Percentiles rank a stretch among this genome's conserved stretches.
phyloP scores from a whole-genome alignment of 2,797 vertebrate species.

The Champsocephalus gunnari region DNA sequence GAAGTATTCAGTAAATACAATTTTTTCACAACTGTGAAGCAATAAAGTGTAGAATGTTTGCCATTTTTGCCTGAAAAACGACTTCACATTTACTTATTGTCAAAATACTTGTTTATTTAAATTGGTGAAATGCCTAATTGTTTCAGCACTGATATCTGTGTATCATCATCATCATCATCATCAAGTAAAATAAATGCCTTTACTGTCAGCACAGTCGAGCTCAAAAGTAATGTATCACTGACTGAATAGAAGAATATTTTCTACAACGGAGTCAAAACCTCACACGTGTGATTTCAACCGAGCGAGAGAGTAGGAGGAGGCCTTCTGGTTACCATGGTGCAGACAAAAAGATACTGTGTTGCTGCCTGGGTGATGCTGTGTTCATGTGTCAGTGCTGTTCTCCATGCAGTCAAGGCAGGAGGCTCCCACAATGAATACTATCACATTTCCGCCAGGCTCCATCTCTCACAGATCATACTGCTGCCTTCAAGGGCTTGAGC shows the following conservation, averaged over 20 bases:
- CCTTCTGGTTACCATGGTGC: constrained; percentile 50
- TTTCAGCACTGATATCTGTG: not conserved
- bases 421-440: constrained; percentile 70
- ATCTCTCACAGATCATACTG: constrained; percentile 72
- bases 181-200: constrained; percentile 2
- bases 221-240: constrained; percentile 10
- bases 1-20: not conserved
- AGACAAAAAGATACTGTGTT: constrained; percentile 28
- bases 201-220: constrained; percentile 27
- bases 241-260: constrained; percentile 13
- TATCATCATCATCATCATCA: constrained; percentile 1
- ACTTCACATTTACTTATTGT: not conserved
- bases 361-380: constrained; percentile 49
- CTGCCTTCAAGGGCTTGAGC: constrained; percentile 77
- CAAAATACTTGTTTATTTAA: not conserved
- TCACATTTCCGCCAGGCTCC: constrained; percentile 77
- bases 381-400: constrained; percentile 46
- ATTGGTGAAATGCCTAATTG: not conserved
- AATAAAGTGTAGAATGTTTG: not conserved
- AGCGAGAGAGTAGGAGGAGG: constrained; percentile 49
- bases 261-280: constrained; percentile 34
- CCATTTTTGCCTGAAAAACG: not conserved
- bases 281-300: constrained; percentile 13
- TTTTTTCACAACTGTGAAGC: not conserved
- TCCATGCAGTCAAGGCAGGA: constrained; percentile 49